Base-by-base conservation (phyloP, 1,140 invertebrate genomes). In the Amyelois transitella region DNA sequence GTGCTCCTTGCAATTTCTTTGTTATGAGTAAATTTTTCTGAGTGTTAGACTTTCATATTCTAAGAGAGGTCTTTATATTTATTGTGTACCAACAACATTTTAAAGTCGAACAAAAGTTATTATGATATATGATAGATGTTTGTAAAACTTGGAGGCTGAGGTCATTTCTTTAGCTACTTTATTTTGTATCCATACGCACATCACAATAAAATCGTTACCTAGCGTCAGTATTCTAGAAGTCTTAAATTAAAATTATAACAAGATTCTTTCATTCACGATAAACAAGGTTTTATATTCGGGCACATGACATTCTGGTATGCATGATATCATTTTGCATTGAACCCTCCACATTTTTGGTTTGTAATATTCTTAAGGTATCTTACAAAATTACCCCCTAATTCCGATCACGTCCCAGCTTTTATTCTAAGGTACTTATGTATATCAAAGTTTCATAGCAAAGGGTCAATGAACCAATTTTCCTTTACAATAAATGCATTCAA, bases 211-310 rank as follows among this genome's bases (percentile, higher is more conserved):
- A 76, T 73, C 72, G 66, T 78, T 78, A 74, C 75, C 60, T 60
- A 60, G 50, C 51, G 61, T n/a, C n/a, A n/a, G n/a, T n/a, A n/a
- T n/a, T n/a, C n/a, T n/a, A n/a, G n/a, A n/a, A 64, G 58, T 62
- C 66, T 77, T 76, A 78, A 79, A 74, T 80, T 78, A 80, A 80
- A 69, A 75, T 83, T 80, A 80, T 76, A 78, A 79, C 72, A 77
- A 77, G 75, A 75, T 81, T 66, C 65, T 75, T 66, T 80, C 75
- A 76, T 81, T 78, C 66, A 67, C 75, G 78, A 83, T 83, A 83
- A 80, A 69, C n/a, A n/a, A n/a, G n/a, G n/a, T n/a, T n/a, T n/a
- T n/a, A n/a, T n/a, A n/a, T n/a, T n/a, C n/a, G n/a, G n/a, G n/a
- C n/a, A n/a, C n/a, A n/a, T n/a, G n/a, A n/a, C 25, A 12, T 6